Evolutionary conservation across 2,797 vertebrate genomes (phyloP).

Genomic region (Danio albolineatus): DNA sequence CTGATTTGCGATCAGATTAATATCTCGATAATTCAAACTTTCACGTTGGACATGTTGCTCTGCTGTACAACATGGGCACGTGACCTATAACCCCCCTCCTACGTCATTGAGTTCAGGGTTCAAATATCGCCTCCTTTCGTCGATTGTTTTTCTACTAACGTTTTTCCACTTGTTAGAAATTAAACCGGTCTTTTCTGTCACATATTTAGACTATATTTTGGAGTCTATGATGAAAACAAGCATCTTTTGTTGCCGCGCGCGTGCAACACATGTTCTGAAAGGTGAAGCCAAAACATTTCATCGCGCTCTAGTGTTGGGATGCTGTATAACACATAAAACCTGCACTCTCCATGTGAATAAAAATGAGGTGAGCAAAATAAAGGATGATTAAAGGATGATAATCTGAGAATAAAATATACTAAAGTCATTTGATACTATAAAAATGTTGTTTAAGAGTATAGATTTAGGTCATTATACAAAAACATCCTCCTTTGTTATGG

Average conservation of each 20-base stretch:
- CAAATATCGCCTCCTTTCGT: background rate
- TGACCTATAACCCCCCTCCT: background rate
- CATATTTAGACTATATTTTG: background rate
- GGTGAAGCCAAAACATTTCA: background rate
- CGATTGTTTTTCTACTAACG: background rate
- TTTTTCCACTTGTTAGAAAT: background rate
- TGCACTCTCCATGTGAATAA: no score
- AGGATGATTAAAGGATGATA: no score
- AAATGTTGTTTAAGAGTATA: no score
- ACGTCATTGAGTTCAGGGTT: constrained; percentile 20
- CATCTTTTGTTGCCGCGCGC: background rate
- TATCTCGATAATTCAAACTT: background rate
- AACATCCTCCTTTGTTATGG: no score
- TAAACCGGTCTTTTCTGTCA: background rate
- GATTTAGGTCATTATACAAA: no score
- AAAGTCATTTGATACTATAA: no score
- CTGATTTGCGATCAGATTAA: background rate
- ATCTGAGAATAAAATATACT: no score
- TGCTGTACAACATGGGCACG: background rate
- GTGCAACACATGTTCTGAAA: no score
- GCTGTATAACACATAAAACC: no score
- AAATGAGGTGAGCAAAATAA: no score
- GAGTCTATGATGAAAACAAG: background rate
- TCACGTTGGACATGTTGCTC: background rate
- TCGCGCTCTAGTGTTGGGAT: background rate